These are phyloP conservation scores for Muntiacus muntjak DNA, from an alignment of 2,113 vertebrate genomes.

Conservation along the genomic window DNA sequence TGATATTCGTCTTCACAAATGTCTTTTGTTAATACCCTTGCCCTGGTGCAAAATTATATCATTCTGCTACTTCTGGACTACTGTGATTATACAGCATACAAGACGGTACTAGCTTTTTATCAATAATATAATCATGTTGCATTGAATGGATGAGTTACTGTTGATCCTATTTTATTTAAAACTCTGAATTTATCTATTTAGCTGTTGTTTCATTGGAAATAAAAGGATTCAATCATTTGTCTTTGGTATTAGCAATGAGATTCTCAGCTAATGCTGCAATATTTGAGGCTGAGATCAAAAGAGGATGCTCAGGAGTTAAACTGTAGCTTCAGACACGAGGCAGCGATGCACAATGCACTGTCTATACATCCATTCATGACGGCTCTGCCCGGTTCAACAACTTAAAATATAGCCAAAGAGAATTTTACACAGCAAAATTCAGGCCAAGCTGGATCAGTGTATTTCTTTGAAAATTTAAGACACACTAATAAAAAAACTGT, in stretches of 20 bases:
- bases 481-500: background rate
- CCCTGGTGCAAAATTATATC: background rate
- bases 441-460: background rate
- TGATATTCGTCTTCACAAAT: background rate
- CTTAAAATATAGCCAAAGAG: background rate
- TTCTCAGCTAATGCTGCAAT: background rate
- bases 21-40: background rate
- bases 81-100: background rate
- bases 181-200: background rate
- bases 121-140: background rate
- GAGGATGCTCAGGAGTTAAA: background rate
- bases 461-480: background rate
- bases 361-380: fast-evolving
- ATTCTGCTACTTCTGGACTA: background rate
- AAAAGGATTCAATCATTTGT: background rate
- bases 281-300: background rate
- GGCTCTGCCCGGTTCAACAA: background rate
- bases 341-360: fast-evolving
- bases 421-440: background rate
- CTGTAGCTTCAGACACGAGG: fast-evolving
- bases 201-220: background rate
- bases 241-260: background rate
- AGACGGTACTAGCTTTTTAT: background rate
- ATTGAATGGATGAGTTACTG: background rate
- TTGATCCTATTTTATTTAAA: background rate